Evolutionary conservation across 2,888 invertebrate genomes (phyloP), one percentile per base, ranked within the genome.

Genomic region (Halictus ligatus): DNA sequence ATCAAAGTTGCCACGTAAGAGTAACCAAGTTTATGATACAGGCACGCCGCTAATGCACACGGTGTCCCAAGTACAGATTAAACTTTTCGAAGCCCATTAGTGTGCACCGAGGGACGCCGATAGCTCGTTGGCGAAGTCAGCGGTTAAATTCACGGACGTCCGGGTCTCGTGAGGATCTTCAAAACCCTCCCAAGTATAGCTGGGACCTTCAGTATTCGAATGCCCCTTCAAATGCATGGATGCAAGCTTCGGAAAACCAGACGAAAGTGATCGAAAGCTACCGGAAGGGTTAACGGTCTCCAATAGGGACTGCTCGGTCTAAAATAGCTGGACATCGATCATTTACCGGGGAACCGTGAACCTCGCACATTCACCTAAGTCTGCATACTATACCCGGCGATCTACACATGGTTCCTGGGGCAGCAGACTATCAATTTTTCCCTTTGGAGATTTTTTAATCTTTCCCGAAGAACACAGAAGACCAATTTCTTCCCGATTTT

Each of bases 131-230:
- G 83, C 77, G 73, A 86, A 90, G 89, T 89, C 88, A 88, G 84
- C 91, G 85, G 88, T 88, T 89, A 91, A 90, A 91, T 91, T 89
- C 85, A 80, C 88, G 88, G 84, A 85, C 75, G 76, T 89, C 84
- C 87, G 79, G 81, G 80, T 88, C 89, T 81, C 89, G 77, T 13
- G 86, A 83, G 89, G 60, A 77, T 78, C 77, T 87, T 83, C 86
- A 35, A 80, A 77, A 75, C 85, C 80, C n/a, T 54, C 54, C 35
- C 48, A 77, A 83, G 83, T 86, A 85, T 85, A 40, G 18, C 40
- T 4, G 7, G 69, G 15, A 80, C 71, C 85, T 87, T 69, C 40
- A 69, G 74, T 64, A 64, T 67, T 67, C 74, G 40, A 81, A 82
- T 80, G 50, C 43, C 35, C 40, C n/a, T 58, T 7, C 8, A 69